Conservation (phyloP, 1,140 invertebrate genomes). For the Heliconius hewitsoni region DNA sequence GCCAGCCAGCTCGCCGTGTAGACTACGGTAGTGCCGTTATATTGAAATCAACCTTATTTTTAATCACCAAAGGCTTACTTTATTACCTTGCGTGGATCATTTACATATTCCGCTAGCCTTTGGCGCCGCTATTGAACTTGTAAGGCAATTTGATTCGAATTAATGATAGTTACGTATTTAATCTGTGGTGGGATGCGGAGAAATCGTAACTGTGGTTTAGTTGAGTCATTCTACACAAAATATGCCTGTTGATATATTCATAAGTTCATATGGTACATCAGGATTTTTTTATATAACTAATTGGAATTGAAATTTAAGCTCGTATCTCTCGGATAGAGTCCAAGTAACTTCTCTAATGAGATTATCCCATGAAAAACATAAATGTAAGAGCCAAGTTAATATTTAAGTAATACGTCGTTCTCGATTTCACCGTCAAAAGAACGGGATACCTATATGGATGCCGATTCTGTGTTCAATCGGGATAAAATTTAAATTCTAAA, state of each 20-base stretch:
- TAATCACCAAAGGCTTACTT: neutral
- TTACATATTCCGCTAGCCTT: conserved; percentile 3
- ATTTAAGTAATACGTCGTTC: too few relatives aligned
- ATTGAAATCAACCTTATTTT: neutral
- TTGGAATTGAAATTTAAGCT: too few relatives aligned
- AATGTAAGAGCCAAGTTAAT: too few relatives aligned
- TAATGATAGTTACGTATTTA: conserved; percentile 2
- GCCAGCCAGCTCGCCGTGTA: neutral
- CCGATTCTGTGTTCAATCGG: too few relatives aligned
- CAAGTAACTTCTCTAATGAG: too few relatives aligned
- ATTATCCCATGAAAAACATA: too few relatives aligned
- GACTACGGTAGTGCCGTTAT: neutral
- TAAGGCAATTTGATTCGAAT: conserved; percentile 7
- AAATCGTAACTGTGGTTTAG: conserved; percentile 3
- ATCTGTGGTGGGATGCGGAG: neutral
- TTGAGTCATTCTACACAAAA: neutral
- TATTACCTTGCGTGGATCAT: neutral
- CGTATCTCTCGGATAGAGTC: too few relatives aligned
- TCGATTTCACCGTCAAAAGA: too few relatives aligned
- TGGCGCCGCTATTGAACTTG: conserved; percentile 1
- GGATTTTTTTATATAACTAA: too few relatives aligned
- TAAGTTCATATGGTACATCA: too few relatives aligned
- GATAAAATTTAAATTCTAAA: too few relatives aligned
- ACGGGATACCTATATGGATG: too few relatives aligned
- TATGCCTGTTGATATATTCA: neutral